Evolutionary conservation across 2,797 vertebrate genomes (phyloP), one percentile per base, ranked within the genome.

Genomic region (Darevskia mixta): DNA sequence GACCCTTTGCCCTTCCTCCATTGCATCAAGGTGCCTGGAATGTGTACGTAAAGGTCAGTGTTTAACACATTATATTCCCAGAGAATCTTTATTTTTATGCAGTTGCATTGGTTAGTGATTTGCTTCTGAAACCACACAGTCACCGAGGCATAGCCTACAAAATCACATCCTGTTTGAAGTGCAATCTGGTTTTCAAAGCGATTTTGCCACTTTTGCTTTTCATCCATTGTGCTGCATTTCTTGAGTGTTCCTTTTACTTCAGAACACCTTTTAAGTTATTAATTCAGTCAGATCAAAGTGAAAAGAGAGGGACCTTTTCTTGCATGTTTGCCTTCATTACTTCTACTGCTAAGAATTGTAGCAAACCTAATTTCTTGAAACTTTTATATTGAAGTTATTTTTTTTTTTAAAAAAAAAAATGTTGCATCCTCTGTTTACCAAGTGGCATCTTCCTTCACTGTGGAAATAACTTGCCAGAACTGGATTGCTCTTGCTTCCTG

Each of bases 351-450:
- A 45, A 79, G 25, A 83, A 0, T 18, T 73, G 3, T 72, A 43
- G 13, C 64, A 1, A 69, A 32, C 11, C 64, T 83, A n/a, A 82
- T 76, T 83, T 83, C 32, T 0, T 73, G n/a, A 23, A 82, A 61
- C 35, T 87, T 82, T 92, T 18, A 7, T 86, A 20, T 80, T 88
- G 64, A 41, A 77, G 66, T 73, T 93, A 79, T 87, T 94, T 87
- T 49, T 49, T 49, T 4, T n/a, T n/a, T n/a, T n/a, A n/a, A n/a
- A n/a, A 2, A 43, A 43, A 43, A 3, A 49, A 15, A 55, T 15
- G 49, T 55, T 55, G 49, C 49, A 55, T 4, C 49, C 13, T 15
- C 29, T 69, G 27, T 83, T 83, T 45, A 45, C 17, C 9, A 5
- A 69, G 27, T 20, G 8, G 43, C 25, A 49, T 8, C 25, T n/a